phyloP scores from a whole-genome alignment of 2,888 invertebrate genomes.

The Sympetrum striolatum region DNA sequence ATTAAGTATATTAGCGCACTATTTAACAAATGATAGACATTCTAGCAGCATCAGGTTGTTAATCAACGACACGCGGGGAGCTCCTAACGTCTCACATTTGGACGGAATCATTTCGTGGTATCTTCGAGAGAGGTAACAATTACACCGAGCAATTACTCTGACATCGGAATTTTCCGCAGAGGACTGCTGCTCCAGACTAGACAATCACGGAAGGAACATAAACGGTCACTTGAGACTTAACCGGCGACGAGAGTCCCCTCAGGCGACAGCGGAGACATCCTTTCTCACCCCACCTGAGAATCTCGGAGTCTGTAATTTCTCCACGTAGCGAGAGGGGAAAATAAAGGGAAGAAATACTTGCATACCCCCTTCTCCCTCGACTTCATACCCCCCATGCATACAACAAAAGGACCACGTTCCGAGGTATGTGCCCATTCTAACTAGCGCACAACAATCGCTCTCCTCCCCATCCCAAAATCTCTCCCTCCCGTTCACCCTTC shows the following conservation, averaged over 20 bases:
- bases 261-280: neutral
- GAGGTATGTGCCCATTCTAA: neutral
- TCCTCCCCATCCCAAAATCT: neutral
- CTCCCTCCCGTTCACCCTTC: neutral
- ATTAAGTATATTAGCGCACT: too few species aligned
- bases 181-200: too few species aligned
- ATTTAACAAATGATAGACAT: too few species aligned
- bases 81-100: too few species aligned
- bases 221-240: neutral
- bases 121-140: too few species aligned
- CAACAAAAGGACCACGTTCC: neutral
- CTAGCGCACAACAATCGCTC: neutral
- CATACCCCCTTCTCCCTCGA: neutral
- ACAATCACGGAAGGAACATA: neutral
- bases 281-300: neutral
- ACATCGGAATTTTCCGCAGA: too few species aligned
- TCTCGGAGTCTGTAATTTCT: neutral
- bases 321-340: neutral
- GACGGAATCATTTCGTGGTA: too few species aligned
- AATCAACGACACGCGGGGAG: too few species aligned
- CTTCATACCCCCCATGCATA: neutral
- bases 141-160: too few species aligned
- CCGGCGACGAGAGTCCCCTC: neutral
- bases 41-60: too few species aligned
- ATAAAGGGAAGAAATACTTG: neutral